These are phyloP conservation scores for Cataglyphis rosenhaueri DNA, from an alignment of 2,888 invertebrate genomes.

Conservation along the genomic window DNA sequence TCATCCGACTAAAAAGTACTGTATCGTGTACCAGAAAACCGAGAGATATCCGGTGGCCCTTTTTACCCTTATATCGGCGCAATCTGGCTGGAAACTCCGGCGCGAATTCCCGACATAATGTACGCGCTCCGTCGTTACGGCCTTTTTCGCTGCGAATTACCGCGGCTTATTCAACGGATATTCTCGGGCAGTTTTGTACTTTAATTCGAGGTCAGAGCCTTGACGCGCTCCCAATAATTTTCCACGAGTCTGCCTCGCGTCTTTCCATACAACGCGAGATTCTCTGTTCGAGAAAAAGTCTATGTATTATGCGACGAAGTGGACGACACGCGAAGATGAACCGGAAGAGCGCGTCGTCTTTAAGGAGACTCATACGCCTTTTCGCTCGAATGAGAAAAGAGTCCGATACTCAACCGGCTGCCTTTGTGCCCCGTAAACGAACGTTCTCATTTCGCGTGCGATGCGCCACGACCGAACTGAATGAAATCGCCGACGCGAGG, in stretches of 20 bases:
- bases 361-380: slow-evolving; percentile 27
- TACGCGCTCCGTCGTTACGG: not conserved
- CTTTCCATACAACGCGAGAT: not conserved
- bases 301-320: not conserved
- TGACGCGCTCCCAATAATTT: slow-evolving; percentile 33
- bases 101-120: slow-evolving; percentile 14
- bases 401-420: not conserved
- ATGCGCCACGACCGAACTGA: slow-evolving; percentile 63
- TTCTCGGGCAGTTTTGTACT: slow-evolving; percentile 27
- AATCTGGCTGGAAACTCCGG: slow-evolving; percentile 39
- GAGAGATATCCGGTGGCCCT: slow-evolving; percentile 7
- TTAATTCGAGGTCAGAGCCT: slow-evolving; percentile 43
- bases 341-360: slow-evolving; percentile 32
- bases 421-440: slow-evolving; percentile 69
- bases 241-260: slow-evolving; percentile 29
- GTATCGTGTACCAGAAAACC: not conserved
- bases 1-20: slow-evolving; percentile 9
- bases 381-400: not conserved
- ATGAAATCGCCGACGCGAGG: slow-evolving; percentile 66
- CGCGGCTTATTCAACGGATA: slow-evolving; percentile 28
- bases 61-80: slow-evolving; percentile 32
- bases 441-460: slow-evolving; percentile 65
- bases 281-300: not conserved
- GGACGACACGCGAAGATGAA: not conserved
- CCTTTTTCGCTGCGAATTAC: slow-evolving; percentile 24